Conservation (phyloP, 2,797 vertebrate species). For the Stomatorhinus walkeri region DNA sequence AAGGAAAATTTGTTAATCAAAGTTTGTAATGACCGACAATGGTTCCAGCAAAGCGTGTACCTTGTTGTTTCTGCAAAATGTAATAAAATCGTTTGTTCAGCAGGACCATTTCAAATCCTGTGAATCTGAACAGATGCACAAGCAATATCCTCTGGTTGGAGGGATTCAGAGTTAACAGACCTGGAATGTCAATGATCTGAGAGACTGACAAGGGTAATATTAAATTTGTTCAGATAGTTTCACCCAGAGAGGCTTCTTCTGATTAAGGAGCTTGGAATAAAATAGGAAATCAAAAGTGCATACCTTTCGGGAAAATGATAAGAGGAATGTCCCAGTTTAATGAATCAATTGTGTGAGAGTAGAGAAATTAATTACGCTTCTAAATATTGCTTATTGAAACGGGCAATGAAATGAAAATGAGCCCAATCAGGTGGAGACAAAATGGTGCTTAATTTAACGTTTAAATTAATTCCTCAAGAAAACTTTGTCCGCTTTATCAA, state of each 20-base stretch:
- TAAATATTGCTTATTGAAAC: conserved; percentile 64
- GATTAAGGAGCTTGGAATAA: conserved; percentile 49
- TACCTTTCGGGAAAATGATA: conserved; percentile 61
- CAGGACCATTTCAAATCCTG: neutral
- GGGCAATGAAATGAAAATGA: conserved; percentile 60
- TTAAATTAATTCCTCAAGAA: conserved; percentile 49
- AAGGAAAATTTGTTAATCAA: neutral
- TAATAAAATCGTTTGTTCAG: neutral
- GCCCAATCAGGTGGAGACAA: conserved; percentile 52
- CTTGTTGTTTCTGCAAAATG: neutral
- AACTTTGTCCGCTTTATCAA: conserved; percentile 36
- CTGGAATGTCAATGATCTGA: conserved; percentile 53
- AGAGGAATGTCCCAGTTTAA: conserved; percentile 61
- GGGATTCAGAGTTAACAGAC: conserved; percentile 65
- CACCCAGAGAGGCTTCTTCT: conserved; percentile 40
- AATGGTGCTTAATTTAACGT: conserved; percentile 52
- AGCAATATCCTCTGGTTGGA: conserved; percentile 37
- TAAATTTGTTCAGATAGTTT: conserved; percentile 62
- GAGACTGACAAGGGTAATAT: conserved; percentile 56
- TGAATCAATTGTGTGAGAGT: conserved; percentile 67
- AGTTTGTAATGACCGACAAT: neutral
- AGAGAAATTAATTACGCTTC: conserved; percentile 67
- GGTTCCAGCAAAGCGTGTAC: neutral
- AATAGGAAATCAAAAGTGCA: conserved; percentile 59
- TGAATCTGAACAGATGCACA: neutral